A percentile compares a stretch with the other conserved stretches of the same genome.
phyloP scores from a whole-genome alignment of 2,888 invertebrate genomes.

The Diarsia dahlii region DNA sequence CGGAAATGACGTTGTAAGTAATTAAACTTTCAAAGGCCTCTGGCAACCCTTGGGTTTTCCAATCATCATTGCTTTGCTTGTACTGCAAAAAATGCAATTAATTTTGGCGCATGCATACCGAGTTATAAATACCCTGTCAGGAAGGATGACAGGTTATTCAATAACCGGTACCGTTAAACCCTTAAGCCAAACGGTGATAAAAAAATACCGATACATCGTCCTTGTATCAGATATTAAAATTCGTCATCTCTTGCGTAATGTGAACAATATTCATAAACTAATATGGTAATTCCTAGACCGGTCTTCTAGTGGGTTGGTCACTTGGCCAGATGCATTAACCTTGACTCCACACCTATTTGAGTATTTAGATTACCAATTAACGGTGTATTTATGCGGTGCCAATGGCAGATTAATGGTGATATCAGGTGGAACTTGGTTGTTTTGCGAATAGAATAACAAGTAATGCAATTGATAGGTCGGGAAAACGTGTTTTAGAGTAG shows the following conservation, averaged over 20 bases:
- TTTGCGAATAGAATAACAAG: constrained; percentile 9
- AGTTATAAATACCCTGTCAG: constrained; percentile 6
- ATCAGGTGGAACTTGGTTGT: constrained; percentile 13
- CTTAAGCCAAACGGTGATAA: constrained; percentile 22
- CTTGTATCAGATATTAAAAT: constrained; percentile 74
- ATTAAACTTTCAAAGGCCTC: constrained; percentile 7
- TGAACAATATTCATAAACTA: constrained; percentile 63
- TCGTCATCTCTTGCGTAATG: constrained; percentile 70
- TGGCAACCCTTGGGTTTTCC: constrained; percentile 7
- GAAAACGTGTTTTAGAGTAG: background rate
- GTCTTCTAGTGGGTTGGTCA: constrained; percentile 58
- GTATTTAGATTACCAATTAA: constrained; percentile 40
- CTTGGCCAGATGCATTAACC: constrained; percentile 52
- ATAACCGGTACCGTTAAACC: constrained; percentile 10
- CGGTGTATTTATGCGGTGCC: constrained; percentile 17
- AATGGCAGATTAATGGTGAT: constrained; percentile 27
- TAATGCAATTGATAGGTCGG: background rate
- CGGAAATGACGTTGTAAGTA: constrained; percentile 8
- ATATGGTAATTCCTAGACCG: constrained; percentile 67
- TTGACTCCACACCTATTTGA: constrained; percentile 45
- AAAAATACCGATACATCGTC: constrained; percentile 55
- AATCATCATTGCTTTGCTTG: constrained; percentile 16
- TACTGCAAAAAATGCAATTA: constrained; percentile 31
- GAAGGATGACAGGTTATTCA: constrained; percentile 1
- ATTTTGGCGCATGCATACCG: constrained; percentile 4